Conservation (phyloP, 2,797 vertebrate genomes). For the Neostethus bicornis region DNA sequence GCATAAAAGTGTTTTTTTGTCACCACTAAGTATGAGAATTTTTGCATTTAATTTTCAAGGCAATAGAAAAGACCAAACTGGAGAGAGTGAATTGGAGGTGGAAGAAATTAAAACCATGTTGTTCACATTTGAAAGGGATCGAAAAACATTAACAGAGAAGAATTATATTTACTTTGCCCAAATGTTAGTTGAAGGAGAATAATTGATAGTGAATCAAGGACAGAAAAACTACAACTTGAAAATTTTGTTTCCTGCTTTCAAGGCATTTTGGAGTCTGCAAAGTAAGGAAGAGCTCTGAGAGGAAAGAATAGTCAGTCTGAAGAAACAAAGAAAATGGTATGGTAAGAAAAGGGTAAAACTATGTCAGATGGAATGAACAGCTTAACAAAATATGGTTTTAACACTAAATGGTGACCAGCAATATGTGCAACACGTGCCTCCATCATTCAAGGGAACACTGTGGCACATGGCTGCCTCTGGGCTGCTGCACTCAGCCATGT, state of each 20-base stretch:
- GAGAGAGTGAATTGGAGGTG: conserved; percentile 1
- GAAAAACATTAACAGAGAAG: conserved; percentile 7
- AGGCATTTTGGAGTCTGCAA: neutral
- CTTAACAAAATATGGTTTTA: conserved; percentile 20
- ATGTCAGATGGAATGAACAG: neutral
- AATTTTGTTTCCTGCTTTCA: conserved; percentile 14
- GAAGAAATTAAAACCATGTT: conserved; percentile 1
- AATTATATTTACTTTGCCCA: conserved; percentile 19
- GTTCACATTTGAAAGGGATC: conserved; percentile 5
- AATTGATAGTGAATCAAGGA: conserved; percentile 30
- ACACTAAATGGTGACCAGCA: conserved; percentile 28
- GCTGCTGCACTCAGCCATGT: conserved; percentile 50
- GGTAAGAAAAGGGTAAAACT: conserved; percentile 7
- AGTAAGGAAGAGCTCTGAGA: conserved; percentile 2
- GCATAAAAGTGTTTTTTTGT: conserved; percentile 11
- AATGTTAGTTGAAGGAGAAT: conserved; percentile 25
- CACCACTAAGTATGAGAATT: conserved; percentile 7
- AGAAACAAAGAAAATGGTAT: neutral
- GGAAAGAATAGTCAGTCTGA: neutral
- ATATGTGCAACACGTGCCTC: conserved; percentile 56
- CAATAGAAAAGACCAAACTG: conserved; percentile 3
- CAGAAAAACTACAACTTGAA: conserved; percentile 24
- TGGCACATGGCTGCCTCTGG: conserved; percentile 52
- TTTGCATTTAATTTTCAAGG: conserved; percentile 27
- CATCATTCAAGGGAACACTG: conserved; percentile 32